Evolutionary conservation across 1,140 invertebrate genomes (phyloP), one percentile per base, ranked within the genome.

Genomic region (Dendroctonus valens): DNA sequence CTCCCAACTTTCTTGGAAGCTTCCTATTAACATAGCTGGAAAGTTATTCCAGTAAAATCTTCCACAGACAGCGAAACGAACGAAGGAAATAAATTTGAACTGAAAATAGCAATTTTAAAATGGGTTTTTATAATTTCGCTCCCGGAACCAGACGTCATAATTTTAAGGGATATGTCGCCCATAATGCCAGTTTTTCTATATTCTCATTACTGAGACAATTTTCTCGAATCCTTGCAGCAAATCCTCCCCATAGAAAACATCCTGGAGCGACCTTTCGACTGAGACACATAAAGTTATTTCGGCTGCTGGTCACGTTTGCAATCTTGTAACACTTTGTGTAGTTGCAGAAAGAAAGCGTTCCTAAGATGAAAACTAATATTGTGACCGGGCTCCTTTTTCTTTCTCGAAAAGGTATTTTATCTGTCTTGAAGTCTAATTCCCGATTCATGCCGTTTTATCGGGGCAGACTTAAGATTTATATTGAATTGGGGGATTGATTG

Each of bases 251-350:
- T 60, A 60, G 58, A 67, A 53, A 60, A 60, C 44, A 26, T 48
- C 49, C 50, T 14, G 49, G 40, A n/a, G 44, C 14, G 14, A 53
- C 50, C 49, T 58, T 61, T 41, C 58, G 41, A 38, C 12, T 65
- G 42, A 65, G 53, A 65, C 55, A 69, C 62, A 58, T 68, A 68
- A 68, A 63, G 38, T 57, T 68, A 42, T 38, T 71, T 69, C 60
- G 68, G 48, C 39, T 65, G 65, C 70, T 41, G 68, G 68, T 72
- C 70, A 72, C 70, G 70, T 72, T 67, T 64, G 68, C 70, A 72
- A 72, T 72, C 70, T 70, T 70, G 70, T 72, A 72, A 72, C 70
- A 72, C 70, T 72, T 72, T 72, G 70, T 72, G 65, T 64, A 64
- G 61, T 58, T 59, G 61, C 55, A 59, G 61, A 64, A 59, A 41